Percentiles rank a stretch among this genome's conserved stretches.
These are phyloP conservation scores for Gymnodraco acuticeps DNA, from an alignment of 2,797 vertebrate species.

Conservation along the genomic window DNA sequence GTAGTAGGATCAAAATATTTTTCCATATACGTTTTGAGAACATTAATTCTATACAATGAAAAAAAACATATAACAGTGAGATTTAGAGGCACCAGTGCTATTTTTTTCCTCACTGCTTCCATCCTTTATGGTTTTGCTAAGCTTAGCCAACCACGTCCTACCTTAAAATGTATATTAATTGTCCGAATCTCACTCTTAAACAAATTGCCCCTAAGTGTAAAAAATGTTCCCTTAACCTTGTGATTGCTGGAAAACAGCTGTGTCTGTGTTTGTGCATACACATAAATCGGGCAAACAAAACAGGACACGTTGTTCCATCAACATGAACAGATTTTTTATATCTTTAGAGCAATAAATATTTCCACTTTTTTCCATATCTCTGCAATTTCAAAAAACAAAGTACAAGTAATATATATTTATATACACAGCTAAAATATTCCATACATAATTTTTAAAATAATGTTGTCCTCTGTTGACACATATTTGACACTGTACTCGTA, in stretches of 20 bases:
- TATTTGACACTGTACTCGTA: constrained; percentile 78
- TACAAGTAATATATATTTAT: constrained; percentile 84
- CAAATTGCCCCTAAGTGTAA: too few relatives aligned
- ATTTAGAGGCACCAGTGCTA: too few relatives aligned
- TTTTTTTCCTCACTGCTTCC: too few relatives aligned
- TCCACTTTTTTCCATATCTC: constrained; percentile 79
- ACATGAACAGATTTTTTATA: constrained; percentile 83
- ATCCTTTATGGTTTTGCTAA: too few relatives aligned
- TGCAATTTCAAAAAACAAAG: constrained; percentile 82
- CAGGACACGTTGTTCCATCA: constrained; percentile 66
- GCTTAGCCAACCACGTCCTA: background rate
- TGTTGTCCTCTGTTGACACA: constrained; percentile 77
- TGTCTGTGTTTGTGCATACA: background rate
- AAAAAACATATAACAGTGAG: too few relatives aligned
- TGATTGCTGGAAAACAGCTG: background rate
- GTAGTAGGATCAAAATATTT: too few relatives aligned
- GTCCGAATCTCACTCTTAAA: too few relatives aligned
- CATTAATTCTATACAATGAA: too few relatives aligned
- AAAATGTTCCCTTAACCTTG: background rate
- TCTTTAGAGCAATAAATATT: constrained; percentile 85
- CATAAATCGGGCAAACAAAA: constrained; percentile 39
- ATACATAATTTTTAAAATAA: constrained; percentile 81
- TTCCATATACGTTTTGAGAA: too few relatives aligned
- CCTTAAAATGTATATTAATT: background rate
- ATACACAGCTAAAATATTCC: constrained; percentile 82